These are phyloP conservation scores for Apaloderma vittatum DNA, from an alignment of 2,113 vertebrate genomes.

Conservation along the genomic window DNA sequence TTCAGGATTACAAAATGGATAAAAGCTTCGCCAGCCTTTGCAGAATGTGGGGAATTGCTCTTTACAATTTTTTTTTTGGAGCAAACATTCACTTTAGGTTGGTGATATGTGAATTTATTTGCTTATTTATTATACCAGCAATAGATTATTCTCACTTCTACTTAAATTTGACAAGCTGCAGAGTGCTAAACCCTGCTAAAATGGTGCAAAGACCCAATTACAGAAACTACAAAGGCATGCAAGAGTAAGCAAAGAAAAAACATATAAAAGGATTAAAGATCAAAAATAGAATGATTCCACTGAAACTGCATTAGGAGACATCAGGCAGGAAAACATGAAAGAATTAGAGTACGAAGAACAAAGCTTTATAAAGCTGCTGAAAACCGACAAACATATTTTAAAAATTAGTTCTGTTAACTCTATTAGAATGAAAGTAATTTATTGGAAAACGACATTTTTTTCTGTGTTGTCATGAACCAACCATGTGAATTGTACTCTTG, in stretches of 20 bases:
- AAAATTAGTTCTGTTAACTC: slow-evolving; percentile 47
- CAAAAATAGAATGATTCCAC: slow-evolving; percentile 77
- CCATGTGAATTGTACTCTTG: neutral
- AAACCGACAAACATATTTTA: slow-evolving; percentile 54
- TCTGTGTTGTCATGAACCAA: neutral
- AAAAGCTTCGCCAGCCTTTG: neutral
- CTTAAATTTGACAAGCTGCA: slow-evolving; percentile 73
- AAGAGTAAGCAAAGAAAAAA: slow-evolving; percentile 78
- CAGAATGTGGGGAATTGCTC: neutral
- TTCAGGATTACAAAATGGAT: neutral
- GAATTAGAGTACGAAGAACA: slow-evolving; percentile 72
- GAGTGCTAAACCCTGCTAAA: slow-evolving; percentile 79
- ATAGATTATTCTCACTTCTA: slow-evolving; percentile 61
- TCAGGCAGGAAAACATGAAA: slow-evolving; percentile 73
- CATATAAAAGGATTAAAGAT: slow-evolving; percentile 83
- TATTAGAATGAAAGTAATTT: slow-evolving; percentile 29
- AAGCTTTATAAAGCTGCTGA: slow-evolving; percentile 50
- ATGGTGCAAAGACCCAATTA: slow-evolving; percentile 82
- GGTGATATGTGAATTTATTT: neutral
- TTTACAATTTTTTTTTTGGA: neutral
- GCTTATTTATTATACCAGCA: slow-evolving; percentile 41
- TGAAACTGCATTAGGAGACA: slow-evolving; percentile 73
- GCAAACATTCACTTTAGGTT: neutral
- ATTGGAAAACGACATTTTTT: neutral
- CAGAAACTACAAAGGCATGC: slow-evolving; percentile 78